These are phyloP conservation scores for Coptodon bakossiorum DNA, from an alignment of 2,113 vertebrate species.

Conservation along the genomic window DNA sequence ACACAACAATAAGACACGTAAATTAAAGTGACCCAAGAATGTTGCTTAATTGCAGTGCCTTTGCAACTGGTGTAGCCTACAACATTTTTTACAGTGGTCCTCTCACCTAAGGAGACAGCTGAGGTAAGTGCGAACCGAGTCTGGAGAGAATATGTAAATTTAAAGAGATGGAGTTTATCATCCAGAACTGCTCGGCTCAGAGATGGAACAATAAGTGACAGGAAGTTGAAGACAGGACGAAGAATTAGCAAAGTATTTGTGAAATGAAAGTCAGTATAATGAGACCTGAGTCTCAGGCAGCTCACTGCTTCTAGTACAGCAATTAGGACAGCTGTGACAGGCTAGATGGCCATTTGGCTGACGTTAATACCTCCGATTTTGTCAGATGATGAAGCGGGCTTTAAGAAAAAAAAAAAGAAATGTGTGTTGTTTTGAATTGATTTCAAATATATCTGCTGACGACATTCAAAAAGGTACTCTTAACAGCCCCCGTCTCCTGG, in stretches of 20 bases:
- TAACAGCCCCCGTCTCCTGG: background rate
- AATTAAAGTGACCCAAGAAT: slow-evolving; percentile 24
- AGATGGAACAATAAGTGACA: slow-evolving; percentile 53
- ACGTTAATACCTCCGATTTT: background rate
- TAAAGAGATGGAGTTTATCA: slow-evolving; percentile 61
- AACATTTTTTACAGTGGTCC: background rate
- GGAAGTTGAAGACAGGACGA: slow-evolving; percentile 20
- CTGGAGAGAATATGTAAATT: slow-evolving; percentile 57
- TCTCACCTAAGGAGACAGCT: slow-evolving; percentile 36
- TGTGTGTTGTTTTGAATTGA: background rate
- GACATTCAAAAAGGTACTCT: background rate
- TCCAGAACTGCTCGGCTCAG: slow-evolving; percentile 54
- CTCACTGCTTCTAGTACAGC: slow-evolving; percentile 18
- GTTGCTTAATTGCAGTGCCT: background rate
- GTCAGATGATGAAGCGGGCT: background rate
- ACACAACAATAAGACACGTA: slow-evolving; percentile 34
- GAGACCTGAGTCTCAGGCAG: slow-evolving; percentile 32
- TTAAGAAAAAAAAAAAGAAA: background rate
- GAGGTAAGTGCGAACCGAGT: background rate
- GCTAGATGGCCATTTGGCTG: background rate
- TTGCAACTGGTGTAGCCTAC: background rate
- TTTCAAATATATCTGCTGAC: background rate
- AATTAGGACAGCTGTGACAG: slow-evolving; percentile 43
- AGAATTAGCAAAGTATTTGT: slow-evolving; percentile 35
- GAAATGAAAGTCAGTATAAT: slow-evolving; percentile 58